Conservation (phyloP, 2,888 invertebrate species). For the Melinaea marsaeus region DNA sequence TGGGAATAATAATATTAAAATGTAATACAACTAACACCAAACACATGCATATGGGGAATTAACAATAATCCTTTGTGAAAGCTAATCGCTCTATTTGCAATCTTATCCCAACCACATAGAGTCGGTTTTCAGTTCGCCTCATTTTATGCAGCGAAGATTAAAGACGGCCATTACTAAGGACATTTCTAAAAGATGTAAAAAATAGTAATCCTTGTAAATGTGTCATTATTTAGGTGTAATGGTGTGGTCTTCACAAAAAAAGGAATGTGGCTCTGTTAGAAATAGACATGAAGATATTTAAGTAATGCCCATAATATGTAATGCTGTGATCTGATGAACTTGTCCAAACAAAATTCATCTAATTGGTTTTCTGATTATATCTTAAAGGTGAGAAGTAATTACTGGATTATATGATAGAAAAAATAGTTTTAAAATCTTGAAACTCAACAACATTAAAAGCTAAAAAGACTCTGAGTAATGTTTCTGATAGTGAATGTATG, state of each 20-base stretch:
- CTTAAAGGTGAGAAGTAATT: too few species aligned
- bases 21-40: constrained; percentile 30
- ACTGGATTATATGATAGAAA: too few species aligned
- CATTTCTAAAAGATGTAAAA: constrained; percentile 4
- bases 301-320: too few species aligned
- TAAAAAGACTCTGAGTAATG: too few species aligned
- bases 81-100: constrained; percentile 7
- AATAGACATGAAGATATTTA: too few species aligned
- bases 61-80: constrained; percentile 67
- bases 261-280: too few species aligned
- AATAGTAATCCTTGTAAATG: constrained; percentile 2
- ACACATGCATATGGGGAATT: constrained; percentile 54
- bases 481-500: too few species aligned
- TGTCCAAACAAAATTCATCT: too few species aligned
- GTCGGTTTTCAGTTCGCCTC: not conserved
- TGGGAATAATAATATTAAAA: not conserved
- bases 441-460: too few species aligned
- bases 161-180: constrained; percentile 5
- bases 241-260: not conserved
- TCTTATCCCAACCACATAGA: constrained; percentile 25
- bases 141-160: not conserved
- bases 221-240: constrained; percentile 1
- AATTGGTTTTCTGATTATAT: too few species aligned
- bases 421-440: too few species aligned
- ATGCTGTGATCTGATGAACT: too few species aligned